A percentile compares a stretch with the other conserved stretches of the same genome.
phyloP scores from a whole-genome alignment of 2,113 vertebrate genomes.

The Pygathrix nemaeus region DNA sequence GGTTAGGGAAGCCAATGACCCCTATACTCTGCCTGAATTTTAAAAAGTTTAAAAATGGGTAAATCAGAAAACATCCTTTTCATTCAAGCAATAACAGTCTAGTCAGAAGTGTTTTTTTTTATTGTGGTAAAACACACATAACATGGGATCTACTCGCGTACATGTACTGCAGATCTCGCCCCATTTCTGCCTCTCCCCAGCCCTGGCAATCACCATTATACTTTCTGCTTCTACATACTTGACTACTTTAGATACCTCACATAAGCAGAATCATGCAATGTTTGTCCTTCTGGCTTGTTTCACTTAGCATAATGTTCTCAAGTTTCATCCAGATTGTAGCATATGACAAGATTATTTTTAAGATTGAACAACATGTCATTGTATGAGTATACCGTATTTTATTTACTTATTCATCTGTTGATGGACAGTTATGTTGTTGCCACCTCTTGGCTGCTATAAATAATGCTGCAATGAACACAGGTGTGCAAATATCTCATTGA shows the following conservation, averaged over 20 bases:
- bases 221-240: background rate
- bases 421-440: background rate
- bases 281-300: background rate
- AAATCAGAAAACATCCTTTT: background rate
- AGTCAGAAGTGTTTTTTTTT: background rate
- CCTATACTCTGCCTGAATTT: background rate
- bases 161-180: background rate
- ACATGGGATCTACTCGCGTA: accelerated
- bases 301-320: background rate
- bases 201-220: accelerated
- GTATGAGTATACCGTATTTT: background rate
- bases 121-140: background rate
- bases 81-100: background rate
- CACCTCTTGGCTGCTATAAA: background rate
- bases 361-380: background rate
- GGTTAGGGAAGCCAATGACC: background rate
- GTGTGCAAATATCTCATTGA: background rate
- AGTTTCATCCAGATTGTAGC: background rate
- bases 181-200: accelerated
- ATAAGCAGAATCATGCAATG: background rate
- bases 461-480: background rate
- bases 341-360: background rate
- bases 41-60: background rate
- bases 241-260: background rate
- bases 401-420: background rate